A percentile compares a stretch with the other conserved stretches of the same genome.
phyloP scores from a whole-genome alignment of 2,113 vertebrate species.

The Myocastor coypus region DNA sequence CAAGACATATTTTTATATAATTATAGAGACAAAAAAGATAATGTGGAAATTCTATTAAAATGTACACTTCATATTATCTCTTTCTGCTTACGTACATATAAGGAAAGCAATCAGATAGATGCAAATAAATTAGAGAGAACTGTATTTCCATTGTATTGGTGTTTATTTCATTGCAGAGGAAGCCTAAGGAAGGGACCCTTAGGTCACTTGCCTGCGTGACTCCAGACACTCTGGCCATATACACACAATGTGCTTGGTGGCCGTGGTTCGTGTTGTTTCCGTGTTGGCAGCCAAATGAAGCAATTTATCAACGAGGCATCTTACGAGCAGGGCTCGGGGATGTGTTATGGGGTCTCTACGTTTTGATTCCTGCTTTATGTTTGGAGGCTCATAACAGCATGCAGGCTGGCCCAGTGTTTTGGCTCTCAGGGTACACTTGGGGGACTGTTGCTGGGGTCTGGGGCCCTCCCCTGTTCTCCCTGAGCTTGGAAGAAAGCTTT shows the following conservation, averaged over 20 bases:
- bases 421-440: background rate
- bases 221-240: background rate
- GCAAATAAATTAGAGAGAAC: background rate
- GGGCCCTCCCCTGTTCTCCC: background rate
- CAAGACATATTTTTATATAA: constrained; percentile 50
- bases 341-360: background rate
- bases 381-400: constrained; percentile 1
- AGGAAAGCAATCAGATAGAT: constrained; percentile 3
- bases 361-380: constrained; percentile 13
- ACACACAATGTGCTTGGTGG: background rate
- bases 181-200: background rate
- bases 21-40: constrained; percentile 1
- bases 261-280: background rate
- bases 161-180: background rate
- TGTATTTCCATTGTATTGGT: background rate
- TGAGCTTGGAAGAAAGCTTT: background rate
- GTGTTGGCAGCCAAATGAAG: background rate
- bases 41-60: constrained; percentile 43
- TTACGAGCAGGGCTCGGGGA: background rate
- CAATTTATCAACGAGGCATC: constrained; percentile 47
- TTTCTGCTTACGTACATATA: background rate
- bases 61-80: background rate
- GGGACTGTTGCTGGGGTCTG: background rate
- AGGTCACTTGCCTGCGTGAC: background rate
- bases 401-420: background rate